phyloP scores from a whole-genome alignment of 2,113 vertebrate genomes.

The Bubo blakistoni region DNA sequence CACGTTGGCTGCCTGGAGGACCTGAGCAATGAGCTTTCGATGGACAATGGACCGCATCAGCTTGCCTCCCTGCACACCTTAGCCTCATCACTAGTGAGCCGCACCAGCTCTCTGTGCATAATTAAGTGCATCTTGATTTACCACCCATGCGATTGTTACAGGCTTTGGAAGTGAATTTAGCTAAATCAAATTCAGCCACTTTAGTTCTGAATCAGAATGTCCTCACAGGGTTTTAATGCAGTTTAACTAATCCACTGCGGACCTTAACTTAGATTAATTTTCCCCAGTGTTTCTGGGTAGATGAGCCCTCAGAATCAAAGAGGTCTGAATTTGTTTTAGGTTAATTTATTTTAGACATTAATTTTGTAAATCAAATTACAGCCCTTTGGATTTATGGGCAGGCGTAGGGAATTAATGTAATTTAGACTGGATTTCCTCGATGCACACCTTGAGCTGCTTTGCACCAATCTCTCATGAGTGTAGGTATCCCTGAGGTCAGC shows the following conservation, averaged over 20 bases:
- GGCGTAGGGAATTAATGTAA: not conserved
- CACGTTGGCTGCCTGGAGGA: not conserved
- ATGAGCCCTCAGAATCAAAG: not conserved
- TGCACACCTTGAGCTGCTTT: not conserved
- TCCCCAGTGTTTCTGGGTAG: not conserved
- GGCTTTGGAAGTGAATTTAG: not conserved
- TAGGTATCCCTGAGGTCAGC: not conserved
- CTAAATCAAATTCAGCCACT: not conserved
- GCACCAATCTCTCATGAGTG: not conserved
- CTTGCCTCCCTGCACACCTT: not conserved
- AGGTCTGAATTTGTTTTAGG: not conserved
- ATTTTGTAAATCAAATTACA: not conserved
- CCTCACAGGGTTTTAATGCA: not conserved
- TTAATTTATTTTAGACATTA: not conserved
- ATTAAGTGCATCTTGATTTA: not conserved
- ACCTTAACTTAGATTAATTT: not conserved
- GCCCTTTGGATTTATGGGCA: not conserved
- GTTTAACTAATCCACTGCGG: not conserved
- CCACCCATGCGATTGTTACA: not conserved
- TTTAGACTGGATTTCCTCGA: not conserved
- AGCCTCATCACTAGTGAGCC: not conserved
- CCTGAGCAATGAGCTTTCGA: not conserved
- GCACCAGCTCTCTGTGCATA: not conserved
- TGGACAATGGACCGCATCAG: rapidly evolving
- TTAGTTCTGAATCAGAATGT: not conserved